phyloP scores from a whole-genome alignment of 2,888 invertebrate genomes.

The Mamestra brassicae region DNA sequence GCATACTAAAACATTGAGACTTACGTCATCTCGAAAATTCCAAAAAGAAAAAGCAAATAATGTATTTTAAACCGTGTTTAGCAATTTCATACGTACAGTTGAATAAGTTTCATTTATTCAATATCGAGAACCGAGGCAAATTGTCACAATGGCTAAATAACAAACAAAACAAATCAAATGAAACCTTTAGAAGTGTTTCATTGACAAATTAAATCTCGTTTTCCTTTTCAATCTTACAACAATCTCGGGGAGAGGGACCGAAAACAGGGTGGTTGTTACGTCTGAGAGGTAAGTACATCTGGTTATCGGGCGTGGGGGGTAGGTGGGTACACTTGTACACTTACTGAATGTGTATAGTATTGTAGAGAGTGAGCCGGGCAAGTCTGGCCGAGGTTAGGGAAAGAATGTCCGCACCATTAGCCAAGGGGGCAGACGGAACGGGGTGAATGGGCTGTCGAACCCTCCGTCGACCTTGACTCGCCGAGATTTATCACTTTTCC shows the following conservation, averaged over 20 bases:
- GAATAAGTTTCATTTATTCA: slow-evolving; percentile 56
- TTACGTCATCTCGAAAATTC: slow-evolving; percentile 38
- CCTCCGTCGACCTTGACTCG: slow-evolving; percentile 89
- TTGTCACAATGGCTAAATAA: slow-evolving; percentile 57
- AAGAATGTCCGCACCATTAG: slow-evolving; percentile 89
- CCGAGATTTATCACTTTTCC: slow-evolving; percentile 89
- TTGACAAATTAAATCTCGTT: slow-evolving; percentile 72
- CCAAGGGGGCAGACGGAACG: slow-evolving; percentile 86
- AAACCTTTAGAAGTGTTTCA: slow-evolving; percentile 68
- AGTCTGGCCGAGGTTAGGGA: slow-evolving; percentile 83
- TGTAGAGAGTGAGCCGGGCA: slow-evolving; percentile 73
- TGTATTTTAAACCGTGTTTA: slow-evolving; percentile 49
- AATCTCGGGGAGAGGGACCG: slow-evolving; percentile 66
- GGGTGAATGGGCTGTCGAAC: slow-evolving; percentile 90
- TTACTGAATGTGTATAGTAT: slow-evolving; percentile 77
- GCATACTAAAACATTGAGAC: slow-evolving; percentile 33
- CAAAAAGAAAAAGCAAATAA: slow-evolving; percentile 36
- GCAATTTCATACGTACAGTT: slow-evolving; percentile 59
- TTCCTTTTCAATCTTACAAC: slow-evolving; percentile 71
- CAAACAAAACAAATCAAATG: slow-evolving; percentile 68
- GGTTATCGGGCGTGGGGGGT: slow-evolving; percentile 69
- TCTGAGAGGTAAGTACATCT: slow-evolving; percentile 71
- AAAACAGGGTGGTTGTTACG: slow-evolving; percentile 73
- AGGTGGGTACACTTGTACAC: slow-evolving; percentile 72
- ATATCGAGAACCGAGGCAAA: slow-evolving; percentile 60